Base-by-base conservation (phyloP, 2,797 vertebrate species). In the Myotis vivesi region DNA sequence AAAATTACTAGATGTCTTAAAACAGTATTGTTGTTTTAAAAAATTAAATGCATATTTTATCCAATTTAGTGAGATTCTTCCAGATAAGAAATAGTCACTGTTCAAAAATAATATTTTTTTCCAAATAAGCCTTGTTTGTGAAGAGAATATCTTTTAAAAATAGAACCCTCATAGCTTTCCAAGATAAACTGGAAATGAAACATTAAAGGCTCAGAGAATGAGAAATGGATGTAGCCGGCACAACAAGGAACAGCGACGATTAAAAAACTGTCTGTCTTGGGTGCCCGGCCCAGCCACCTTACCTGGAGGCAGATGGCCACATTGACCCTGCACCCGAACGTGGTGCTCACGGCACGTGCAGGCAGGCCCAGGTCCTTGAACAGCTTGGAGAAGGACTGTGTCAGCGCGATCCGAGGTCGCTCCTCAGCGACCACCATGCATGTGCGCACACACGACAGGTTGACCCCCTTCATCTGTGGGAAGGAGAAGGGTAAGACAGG, bases 401-500 rank as follows among this genome's bases (percentile, higher is more conserved):
- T 99, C 75, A 99, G 98, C 0, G 99, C 93, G 36, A 99, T 99
- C 82, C 99, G 98, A 0, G 99, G 99, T 66, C 99, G 98, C 97
- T 99, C 99, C 98, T 99, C 99, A 0, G 99, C 99, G 2, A 99
- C 99, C 97, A 99, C 99, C 99, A 99, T 99, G 97, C 99, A 99
- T 0, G 99, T 99, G 1, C 99, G 99, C 90, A 99, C 99, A 0
- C 99, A 99, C 0, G 99, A 99, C 97, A 99, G 98, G 98, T 99
- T 99, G 64, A 99, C 98, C 17, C 99, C 99, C 89, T 99, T 98
- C 96, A 99, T 96, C 99, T 99, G 97, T 9, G 0, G 3, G 12
- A 1, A n/a, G 51, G 2, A 36, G 49, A 4, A 4, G 22, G 22
- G 51, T 4, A 3, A 36, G 59, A 12, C 8, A 5, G 12, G 51